Base-by-base conservation (phyloP, 2,113 vertebrate genomes). In the Elachura formosa region DNA sequence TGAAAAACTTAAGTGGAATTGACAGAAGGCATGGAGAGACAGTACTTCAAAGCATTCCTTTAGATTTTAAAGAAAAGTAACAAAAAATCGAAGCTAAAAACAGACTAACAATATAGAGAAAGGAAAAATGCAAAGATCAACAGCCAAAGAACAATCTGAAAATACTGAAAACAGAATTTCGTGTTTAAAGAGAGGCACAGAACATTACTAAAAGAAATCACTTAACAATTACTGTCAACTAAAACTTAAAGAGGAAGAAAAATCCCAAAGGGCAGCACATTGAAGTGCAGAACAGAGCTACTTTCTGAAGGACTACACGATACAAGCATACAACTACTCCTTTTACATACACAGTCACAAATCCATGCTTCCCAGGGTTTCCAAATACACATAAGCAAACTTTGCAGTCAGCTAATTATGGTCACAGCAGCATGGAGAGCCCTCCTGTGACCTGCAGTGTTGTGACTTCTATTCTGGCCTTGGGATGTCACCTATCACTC, bases 1-100 rank as follows among this genome's bases (percentile, higher is more conserved):
- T 61, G 48, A 84, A 91, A 89, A 94, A 52, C 46, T 84, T 90
- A 74, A 91, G 34, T 61, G 34, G 72, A 92, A 71, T 52, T 93
- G 75, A 92, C 78, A 94, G 75, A 91, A 86, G 25, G 75, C 40
- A 88, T 11, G 17, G 63, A 89, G 33, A 94, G 56, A 78, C 92
- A 89, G 63, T 45, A 88, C 88, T 93, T 94, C 90, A 91, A 94
- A 93, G 81, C 92, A 92, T 94, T 90, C 79, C 56, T 72, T 25
- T 46, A 71, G 40, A 93, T 86, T 86, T 91, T 77, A 77, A 84
- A 80, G 67, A 76, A 46, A 89, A 55, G 74, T 46, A 66, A 94
- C 55, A 91, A 77, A 90, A 67, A 59, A 26, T 1, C 68, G 22
- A 94, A 91, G 45, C 31, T 48, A 79, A 74, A 79, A 76, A 8